Evolutionary conservation across 2,888 invertebrate species (phyloP).

Genomic region (Molanna angustata): DNA sequence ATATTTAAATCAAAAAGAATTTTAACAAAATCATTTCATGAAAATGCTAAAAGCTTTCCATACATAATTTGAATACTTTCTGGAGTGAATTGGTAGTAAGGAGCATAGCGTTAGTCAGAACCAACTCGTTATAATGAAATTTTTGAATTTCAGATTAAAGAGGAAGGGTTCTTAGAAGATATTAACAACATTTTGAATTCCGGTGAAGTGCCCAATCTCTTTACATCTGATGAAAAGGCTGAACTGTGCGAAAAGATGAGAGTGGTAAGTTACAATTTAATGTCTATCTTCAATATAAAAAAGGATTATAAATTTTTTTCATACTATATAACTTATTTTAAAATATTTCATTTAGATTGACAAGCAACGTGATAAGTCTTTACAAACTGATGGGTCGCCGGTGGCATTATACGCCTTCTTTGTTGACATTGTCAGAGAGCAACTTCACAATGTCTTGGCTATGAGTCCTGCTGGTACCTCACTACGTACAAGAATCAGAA

Average conservation of each 20-base stretch:
- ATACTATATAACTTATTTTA: neutral
- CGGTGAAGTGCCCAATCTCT: slow-evolving; percentile 92
- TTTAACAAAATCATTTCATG: no score
- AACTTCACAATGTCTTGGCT: slow-evolving; percentile 83
- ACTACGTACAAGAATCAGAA: slow-evolving; percentile 77
- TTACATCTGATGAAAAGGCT: slow-evolving; percentile 78
- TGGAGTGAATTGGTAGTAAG: no score
- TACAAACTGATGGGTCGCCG: slow-evolving; percentile 90
- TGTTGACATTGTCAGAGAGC: slow-evolving; percentile 81
- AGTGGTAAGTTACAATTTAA: slow-evolving; percentile 41
- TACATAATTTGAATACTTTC: no score
- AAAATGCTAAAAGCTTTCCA: no score
- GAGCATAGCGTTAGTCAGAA: no score
- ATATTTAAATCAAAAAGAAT: no score
- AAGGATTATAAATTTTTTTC: neutral
- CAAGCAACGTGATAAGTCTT: slow-evolving; percentile 78
- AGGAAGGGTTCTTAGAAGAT: slow-evolving; percentile 91
- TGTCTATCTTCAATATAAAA: neutral
- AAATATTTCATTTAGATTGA: slow-evolving; percentile 60
- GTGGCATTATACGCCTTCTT: slow-evolving; percentile 91
- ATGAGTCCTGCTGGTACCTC: slow-evolving; percentile 91
- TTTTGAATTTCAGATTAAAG: slow-evolving; percentile 76
- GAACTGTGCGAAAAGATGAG: slow-evolving; percentile 94
- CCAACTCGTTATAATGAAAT: no score
- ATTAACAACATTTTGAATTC: slow-evolving; percentile 89